Base-by-base conservation (phyloP, 1,140 invertebrate species). In the Ganaspis sp. region DNA sequence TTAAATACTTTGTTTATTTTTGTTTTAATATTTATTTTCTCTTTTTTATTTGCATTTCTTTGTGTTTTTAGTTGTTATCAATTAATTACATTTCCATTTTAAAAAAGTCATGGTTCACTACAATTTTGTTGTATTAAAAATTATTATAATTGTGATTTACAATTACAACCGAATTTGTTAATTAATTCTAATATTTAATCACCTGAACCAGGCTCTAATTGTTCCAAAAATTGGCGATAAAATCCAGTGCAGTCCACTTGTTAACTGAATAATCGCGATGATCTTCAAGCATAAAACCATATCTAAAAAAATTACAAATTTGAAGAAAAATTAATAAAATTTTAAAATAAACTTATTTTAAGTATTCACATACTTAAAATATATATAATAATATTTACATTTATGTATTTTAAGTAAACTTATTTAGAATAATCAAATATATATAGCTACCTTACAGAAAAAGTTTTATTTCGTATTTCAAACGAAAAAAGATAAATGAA, bases 241-340 rank as follows among this genome's bases (percentile, higher is more conserved):
- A 19, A 78, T 29, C 77, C 78, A 82, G 49, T 82, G 78, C 37
- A 21, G 29, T 69, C 81, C 81, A 49, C 81, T 70, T 12, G 40
- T 38, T 15, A 80, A 79, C 45, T 82, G 75, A 69, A 75, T 40
- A n/a, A 71, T 34, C 4, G 78, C 72, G 4, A 69, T 73, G 11
- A 80, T 34, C 69, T 58, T 73, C 19, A 82, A 17, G 12, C 78
- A 82, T 5, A 77, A 11, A 12, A 58, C 34, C 9, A 69, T 73
- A 75, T 69, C 81, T 82, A 69, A 19, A 73, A 77, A 58, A 69
- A 3, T 34, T 53, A 34, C 12, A 74, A 45, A 45, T 15, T 45
- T 69, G n/a, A n/a, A n/a, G n/a, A n/a, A n/a, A 37, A 71, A 34
- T 21, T 37, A 19, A n/a, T 58, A 1, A 8, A 45, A 9, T n/a